These are phyloP conservation scores for Carcinoscorpius rotundicauda DNA, from an alignment of 1,140 invertebrate genomes.

Conservation along the genomic window DNA sequence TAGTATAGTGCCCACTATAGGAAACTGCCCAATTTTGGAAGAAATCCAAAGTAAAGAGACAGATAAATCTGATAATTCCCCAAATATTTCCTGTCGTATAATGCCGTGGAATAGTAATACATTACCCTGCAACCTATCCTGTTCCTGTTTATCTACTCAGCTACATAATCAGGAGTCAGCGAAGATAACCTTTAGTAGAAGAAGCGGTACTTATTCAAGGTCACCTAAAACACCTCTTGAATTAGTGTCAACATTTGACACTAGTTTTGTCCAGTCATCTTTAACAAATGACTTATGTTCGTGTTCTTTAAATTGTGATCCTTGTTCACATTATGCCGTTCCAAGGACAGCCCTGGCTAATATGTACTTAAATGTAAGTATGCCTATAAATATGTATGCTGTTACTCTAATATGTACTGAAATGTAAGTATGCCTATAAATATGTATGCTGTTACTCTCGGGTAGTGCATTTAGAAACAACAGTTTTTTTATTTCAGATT, in stretches of 20 bases:
- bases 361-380: too few relatives aligned
- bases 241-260: slow-evolving; percentile 6
- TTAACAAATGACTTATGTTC: too few relatives aligned
- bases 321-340: slow-evolving; percentile 14
- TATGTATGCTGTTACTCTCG: too few relatives aligned
- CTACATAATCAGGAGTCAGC: slow-evolving; percentile 8
- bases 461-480: too few relatives aligned
- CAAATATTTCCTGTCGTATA: slow-evolving; percentile 8
- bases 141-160: slow-evolving; percentile 13
- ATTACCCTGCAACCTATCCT: slow-evolving; percentile 4
- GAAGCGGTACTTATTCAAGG: not conserved
- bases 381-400: too few relatives aligned
- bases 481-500: too few relatives aligned
- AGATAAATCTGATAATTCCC: not conserved
- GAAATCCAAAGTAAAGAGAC: not conserved
- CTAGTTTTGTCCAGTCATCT: too few relatives aligned
- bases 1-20: not conserved
- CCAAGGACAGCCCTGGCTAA: slow-evolving; percentile 5
- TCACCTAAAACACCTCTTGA: slow-evolving; percentile 3
- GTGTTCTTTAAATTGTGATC: not conserved
- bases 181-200: not conserved
- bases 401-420: too few relatives aligned
- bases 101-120: slow-evolving; percentile 4
- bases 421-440: too few relatives aligned
- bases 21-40: not conserved